Evolutionary conservation across 2,888 invertebrate species (phyloP), one percentile per base, ranked within the genome.

Genomic region (Dolichomitus sp.): DNA sequence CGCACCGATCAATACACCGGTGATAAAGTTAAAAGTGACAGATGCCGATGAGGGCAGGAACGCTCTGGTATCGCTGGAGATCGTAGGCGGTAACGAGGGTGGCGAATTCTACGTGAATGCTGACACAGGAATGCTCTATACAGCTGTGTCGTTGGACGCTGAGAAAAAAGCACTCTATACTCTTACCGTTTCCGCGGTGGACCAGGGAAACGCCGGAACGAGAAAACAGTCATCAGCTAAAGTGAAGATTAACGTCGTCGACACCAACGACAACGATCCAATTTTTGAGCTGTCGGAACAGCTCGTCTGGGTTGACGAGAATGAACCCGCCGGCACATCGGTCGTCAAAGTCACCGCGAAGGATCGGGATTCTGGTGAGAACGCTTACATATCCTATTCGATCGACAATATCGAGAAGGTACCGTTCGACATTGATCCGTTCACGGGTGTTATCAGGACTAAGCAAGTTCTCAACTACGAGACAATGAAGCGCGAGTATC

Each of bases 381-480:
- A 99, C 94, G 98, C 98, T 0, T 98, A 98, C 94, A 97, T 99
- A 87, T 99, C 98, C 0, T 99, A 99, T 94, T 97, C 98, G 88
- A 97, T 99, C 87, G 98, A 98, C 70, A 99, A 99, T 94, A 94
- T 98, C 73, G 97, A 97, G 90, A 96, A 97, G 74, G 97, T 98
- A 17, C 99, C 99, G n/a, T 99, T 99, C 93, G 98, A 98, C 87
- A 97, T 99, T 63, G 98, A 99, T 92, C 98, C 98, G 91, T 99
- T 99, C 94, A 97, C 97, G 6, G 99, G 99, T 0, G 95, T 97
- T 42, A 96, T 99, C n/a, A 96, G 96, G 88, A 98, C 98, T 0
- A 97, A 97, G 2, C 96, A 96, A 82, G 94, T 97, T 4, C 95
- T 99, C 65, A 99, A 99, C 94, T 99, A 97, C 93, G 99, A 99